These are phyloP conservation scores for Scortum barcoo DNA, from an alignment of 2,113 vertebrate species.

Conservation along the genomic window DNA sequence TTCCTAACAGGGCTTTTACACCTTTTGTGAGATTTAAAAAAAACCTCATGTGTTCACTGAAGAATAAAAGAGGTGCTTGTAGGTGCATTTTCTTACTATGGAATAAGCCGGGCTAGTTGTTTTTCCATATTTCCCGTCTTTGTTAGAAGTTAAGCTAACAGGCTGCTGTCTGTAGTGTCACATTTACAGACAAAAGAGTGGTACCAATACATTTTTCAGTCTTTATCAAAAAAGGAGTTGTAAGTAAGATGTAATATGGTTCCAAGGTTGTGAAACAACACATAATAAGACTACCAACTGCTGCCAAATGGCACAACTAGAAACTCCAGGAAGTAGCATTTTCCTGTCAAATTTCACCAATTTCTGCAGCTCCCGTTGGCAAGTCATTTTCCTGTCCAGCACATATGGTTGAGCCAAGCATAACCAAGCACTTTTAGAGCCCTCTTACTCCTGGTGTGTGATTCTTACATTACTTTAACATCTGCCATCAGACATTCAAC, in stretches of 20 bases:
- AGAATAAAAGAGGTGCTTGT: not conserved
- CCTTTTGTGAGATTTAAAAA: not conserved
- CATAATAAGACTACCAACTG: constrained; percentile 13
- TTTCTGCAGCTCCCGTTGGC: constrained; percentile 26
- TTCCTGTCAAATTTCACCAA: constrained; percentile 26
- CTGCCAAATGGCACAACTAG: constrained; percentile 21
- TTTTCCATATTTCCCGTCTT: not conserved
- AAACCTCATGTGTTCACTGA: not conserved
- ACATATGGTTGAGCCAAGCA: constrained; percentile 25
- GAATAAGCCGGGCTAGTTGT: not conserved
- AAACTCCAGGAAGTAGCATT: constrained; percentile 25
- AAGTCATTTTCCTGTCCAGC: constrained; percentile 37
- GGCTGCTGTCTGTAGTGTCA: not conserved
- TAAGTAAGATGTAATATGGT: not conserved
- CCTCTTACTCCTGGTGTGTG: constrained; percentile 13
- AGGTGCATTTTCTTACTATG: not conserved
- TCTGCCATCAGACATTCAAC: constrained; percentile 35
- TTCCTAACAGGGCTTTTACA: not conserved
- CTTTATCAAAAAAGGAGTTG: not conserved
- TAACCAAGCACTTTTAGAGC: constrained; percentile 4
- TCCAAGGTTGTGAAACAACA: not conserved
- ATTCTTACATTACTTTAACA: constrained; percentile 7
- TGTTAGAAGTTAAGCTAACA: not conserved
- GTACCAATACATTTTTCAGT: not conserved
- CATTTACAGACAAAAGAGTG: not conserved